Evolutionary conservation across 2,888 invertebrate genomes (phyloP).

Genomic region (Margaritifera margaritifera): DNA sequence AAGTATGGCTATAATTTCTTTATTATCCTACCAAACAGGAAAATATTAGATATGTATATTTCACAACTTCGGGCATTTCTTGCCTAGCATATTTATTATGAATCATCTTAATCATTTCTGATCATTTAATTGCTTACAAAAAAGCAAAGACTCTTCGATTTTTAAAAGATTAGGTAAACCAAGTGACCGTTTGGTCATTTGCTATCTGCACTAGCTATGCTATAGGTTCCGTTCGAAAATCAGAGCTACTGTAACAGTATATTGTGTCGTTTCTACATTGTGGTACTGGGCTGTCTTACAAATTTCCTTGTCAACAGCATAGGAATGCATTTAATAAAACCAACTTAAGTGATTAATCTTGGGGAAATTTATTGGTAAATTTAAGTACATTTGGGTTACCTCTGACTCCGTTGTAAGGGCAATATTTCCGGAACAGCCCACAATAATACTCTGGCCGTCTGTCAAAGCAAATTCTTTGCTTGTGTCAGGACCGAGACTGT

Average conservation of each 20-base stretch:
- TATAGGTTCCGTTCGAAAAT: too few relatives aligned
- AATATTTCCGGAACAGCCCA: slow-evolving; percentile 5
- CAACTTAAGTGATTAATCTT: not conserved
- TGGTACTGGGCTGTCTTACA: not conserved
- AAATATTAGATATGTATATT: too few relatives aligned
- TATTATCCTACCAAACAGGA: too few relatives aligned
- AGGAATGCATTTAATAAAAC: not conserved
- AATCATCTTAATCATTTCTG: too few relatives aligned
- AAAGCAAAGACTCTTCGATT: too few relatives aligned
- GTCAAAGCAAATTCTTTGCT: slow-evolving; percentile 2
- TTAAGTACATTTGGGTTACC: not conserved
- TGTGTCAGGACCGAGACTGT: slow-evolving; percentile 4
- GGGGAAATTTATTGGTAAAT: not conserved
- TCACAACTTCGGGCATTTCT: too few relatives aligned
- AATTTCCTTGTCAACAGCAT: not conserved
- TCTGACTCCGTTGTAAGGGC: not conserved
- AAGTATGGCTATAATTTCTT: too few relatives aligned
- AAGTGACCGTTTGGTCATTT: too few relatives aligned
- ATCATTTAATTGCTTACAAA: too few relatives aligned
- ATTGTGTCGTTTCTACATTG: not conserved
- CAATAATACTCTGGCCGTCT: slow-evolving; percentile 1
- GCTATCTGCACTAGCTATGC: too few relatives aligned
- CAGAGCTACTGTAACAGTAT: not conserved
- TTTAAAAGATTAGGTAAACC: too few relatives aligned
- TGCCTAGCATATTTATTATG: too few relatives aligned